Base-by-base conservation (phyloP, 2,888 invertebrate species). In the Ceriagrion tenellum region DNA sequence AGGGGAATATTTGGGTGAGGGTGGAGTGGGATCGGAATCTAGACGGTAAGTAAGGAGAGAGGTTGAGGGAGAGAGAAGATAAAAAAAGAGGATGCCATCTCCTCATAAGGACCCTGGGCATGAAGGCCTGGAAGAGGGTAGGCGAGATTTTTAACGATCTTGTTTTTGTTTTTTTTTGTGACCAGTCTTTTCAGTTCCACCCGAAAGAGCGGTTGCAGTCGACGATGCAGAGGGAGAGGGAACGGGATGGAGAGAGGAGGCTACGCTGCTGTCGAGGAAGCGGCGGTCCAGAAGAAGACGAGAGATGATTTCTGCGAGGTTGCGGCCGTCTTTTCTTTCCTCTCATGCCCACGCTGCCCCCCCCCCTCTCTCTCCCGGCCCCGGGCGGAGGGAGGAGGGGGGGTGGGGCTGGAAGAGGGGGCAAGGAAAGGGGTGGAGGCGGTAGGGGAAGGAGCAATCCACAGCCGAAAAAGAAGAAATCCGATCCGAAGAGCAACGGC, bases 111-210 rank as follows among this genome's bases (percentile, higher is more conserved):
- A 69, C 74, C 26, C 40, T 63, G 30, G 12, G 6, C 90, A 59
- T 30, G 35, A 63, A 91, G 63, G 40, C 35, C 91, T 30, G 40
- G 81, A 69, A 20, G 69, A 59, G 93, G 40, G 63, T 47, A 69
- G 69, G 69, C 93, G 69, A 47, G 69, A 69, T 93, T 69, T 30
- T 81, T 69, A 93, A 93, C 35, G 93, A 93, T 47, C 91, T 47
- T 20, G 12, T 59, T 69, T 93, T 47, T 93, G 47, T 63, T 63
- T 40, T 30, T 93, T 59, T 35, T 93, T 74, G n/a, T 35, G 13
- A 13, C 30, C 35, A 13, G 81, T n/a, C 81, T 81, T 81, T 81
- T 81, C 81, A 81, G 81, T 26, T 35, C 35, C 26, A 55, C 55
- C n/a, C 55, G 26, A 89, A 23, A 91, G 63, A 26, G 69, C 47